A percentile compares a stretch with the other conserved stretches of the same genome.
Evolutionary conservation across 2,113 vertebrate genomes (phyloP).

Genomic region (Percina caprodes): DNA sequence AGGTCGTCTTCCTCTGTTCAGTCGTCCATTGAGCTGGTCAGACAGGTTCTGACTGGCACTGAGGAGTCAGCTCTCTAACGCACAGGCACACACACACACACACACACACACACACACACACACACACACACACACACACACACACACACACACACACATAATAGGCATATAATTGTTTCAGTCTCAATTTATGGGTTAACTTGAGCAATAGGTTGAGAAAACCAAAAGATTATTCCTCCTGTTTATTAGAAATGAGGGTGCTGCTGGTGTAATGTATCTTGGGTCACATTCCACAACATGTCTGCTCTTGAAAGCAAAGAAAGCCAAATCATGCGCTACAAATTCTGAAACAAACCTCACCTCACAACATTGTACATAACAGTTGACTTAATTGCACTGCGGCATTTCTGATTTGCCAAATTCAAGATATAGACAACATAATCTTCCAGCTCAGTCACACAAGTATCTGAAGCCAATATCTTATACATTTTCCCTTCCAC

Average conservation of each 20-base stretch:
- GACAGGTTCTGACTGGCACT: conserved; percentile 65
- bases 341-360: conserved; percentile 53
- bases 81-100: not conserved
- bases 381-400: not conserved
- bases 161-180: not conserved
- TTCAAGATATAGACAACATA: not conserved
- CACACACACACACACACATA: not conserved
- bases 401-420: not conserved
- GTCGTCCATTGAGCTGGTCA: conserved; percentile 45
- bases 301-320: conserved; percentile 73
- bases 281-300: conserved; percentile 78
- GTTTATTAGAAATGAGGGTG: conserved; percentile 33
- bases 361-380: conserved; percentile 28
- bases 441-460: not conserved
- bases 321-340: conserved; percentile 39
- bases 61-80: conserved; percentile 17
- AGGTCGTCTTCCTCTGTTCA: conserved; percentile 17
- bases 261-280: conserved; percentile 32
- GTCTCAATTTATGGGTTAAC: conserved; percentile 26
- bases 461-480: not conserved
- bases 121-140: not conserved
- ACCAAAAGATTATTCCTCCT: conserved; percentile 13
- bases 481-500: not conserved
- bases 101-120: not conserved
- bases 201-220: conserved; percentile 26